Conservation (phyloP, 1,140 invertebrate genomes). For the Prorops nasuta region DNA sequence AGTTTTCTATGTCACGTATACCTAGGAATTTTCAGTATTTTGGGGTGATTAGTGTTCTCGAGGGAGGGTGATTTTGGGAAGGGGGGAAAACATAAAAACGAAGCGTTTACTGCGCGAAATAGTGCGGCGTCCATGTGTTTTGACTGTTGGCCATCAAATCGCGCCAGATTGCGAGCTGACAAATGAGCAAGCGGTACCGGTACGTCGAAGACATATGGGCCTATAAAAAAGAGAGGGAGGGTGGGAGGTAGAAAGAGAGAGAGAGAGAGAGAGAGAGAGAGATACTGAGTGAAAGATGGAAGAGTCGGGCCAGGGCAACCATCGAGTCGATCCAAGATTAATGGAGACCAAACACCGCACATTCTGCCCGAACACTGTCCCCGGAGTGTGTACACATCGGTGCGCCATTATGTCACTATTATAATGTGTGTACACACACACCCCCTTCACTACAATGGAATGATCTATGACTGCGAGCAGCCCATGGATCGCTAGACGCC, state of each 20-base stretch:
- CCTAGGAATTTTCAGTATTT: too few species aligned
- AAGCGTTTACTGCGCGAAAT: too few species aligned
- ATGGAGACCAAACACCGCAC: constrained; percentile 52
- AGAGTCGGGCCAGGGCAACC: constrained; percentile 32
- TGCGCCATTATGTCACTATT: constrained; percentile 32
- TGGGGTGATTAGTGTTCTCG: too few species aligned
- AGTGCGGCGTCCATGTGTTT: constrained; percentile 32
- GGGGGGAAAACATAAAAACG: too few species aligned
- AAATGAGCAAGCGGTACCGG: constrained; percentile 41
- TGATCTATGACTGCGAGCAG: constrained; percentile 35
- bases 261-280: constrained; percentile 22
- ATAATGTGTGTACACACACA: constrained; percentile 44
- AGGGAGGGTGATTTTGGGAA: too few species aligned
- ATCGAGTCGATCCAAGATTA: constrained; percentile 49
- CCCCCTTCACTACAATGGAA: constrained; percentile 36
- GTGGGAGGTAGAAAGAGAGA: constrained; percentile 10
- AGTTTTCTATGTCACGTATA: too few species aligned
- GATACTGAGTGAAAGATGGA: too few species aligned
- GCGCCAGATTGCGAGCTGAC: constrained; percentile 43
- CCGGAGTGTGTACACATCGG: constrained; percentile 40
- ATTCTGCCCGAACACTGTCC: constrained; percentile 29
- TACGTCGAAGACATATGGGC: constrained; percentile 45
- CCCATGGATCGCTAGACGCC: constrained; percentile 12
- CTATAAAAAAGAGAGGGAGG: constrained; percentile 44
- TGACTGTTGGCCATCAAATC: constrained; percentile 41